A percentile compares a stretch with the other conserved stretches of the same genome.
Conservation (phyloP, 2,888 invertebrate genomes). For the Perizoma affinitatum region DNA sequence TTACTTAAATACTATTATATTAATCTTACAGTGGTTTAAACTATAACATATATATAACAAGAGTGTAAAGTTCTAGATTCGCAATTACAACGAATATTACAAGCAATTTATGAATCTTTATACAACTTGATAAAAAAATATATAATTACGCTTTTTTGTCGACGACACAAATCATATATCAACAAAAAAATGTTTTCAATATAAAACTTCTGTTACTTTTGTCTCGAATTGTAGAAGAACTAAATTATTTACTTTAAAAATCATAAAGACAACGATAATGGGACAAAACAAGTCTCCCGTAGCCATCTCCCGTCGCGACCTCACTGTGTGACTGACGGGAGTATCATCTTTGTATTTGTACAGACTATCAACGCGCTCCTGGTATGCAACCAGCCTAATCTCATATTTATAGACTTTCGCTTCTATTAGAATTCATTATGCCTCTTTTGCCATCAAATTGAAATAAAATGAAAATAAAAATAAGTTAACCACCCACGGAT, state of each 20-base stretch:
- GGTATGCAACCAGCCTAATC: conserved; percentile 74
- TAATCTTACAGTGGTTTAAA: too few relatives aligned
- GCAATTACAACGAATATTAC: too few relatives aligned
- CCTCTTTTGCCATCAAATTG: conserved; percentile 37
- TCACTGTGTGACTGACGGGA: conserved; percentile 51
- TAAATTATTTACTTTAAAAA: conserved; percentile 34
- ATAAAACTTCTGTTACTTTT: conserved; percentile 5
- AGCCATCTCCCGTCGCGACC: conserved; percentile 40
- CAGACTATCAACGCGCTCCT: conserved; percentile 68
- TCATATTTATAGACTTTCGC: conserved; percentile 51
- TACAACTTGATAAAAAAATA: too few relatives aligned
- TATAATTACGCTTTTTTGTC: too few relatives aligned
- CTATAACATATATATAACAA: too few relatives aligned
- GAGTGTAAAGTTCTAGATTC: too few relatives aligned
- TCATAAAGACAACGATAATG: conserved; percentile 31
- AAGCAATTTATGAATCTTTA: too few relatives aligned
- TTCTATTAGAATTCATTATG: conserved; percentile 54
- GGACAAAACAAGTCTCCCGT: conserved; percentile 38
- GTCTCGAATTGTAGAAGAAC: conserved; percentile 20
- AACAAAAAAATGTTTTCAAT: too few relatives aligned
- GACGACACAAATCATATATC: too few relatives aligned
- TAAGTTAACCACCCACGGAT: conserved; percentile 24
- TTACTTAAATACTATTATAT: too few relatives aligned
- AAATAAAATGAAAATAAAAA: conserved; percentile 27
- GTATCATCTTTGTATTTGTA: conserved; percentile 72